Evolutionary conservation across 2,113 vertebrate genomes (phyloP).

Genomic region (Myrmophylax atrothorax): DNA sequence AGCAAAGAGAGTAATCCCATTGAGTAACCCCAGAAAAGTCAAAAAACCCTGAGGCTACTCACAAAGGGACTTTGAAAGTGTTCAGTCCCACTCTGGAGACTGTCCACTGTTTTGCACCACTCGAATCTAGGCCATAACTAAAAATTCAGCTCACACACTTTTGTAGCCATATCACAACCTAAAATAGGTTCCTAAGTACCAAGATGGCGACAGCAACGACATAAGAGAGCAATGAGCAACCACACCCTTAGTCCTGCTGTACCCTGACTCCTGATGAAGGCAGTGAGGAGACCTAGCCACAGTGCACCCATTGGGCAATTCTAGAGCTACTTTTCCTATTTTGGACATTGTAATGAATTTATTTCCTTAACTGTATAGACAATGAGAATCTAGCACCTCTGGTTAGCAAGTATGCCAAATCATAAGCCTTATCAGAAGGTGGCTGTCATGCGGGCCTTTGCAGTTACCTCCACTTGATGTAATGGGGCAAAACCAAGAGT

Average conservation of each 20-base stretch:
- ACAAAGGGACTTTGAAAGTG: background rate
- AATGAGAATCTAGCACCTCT: background rate
- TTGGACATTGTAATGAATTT: fast-evolving
- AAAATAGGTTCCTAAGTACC: background rate
- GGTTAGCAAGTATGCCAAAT: background rate
- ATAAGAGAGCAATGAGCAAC: background rate
- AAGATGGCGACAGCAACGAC: background rate
- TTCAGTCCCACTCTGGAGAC: background rate
- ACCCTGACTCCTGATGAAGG: fast-evolving
- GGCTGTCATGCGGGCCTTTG: background rate
- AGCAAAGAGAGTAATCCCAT: background rate
- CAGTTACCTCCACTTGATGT: background rate
- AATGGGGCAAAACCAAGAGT: background rate
- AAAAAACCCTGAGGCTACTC: background rate
- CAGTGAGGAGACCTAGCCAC: background rate
- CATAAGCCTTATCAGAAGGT: background rate
- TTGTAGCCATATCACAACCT: background rate
- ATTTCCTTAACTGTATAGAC: background rate
- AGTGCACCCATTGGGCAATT: fast-evolving
- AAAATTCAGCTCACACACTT: background rate
- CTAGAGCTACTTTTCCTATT: background rate
- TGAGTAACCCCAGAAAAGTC: background rate
- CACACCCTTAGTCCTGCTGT: fast-evolving
- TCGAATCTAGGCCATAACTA: background rate
- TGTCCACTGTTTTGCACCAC: background rate